Evolutionary conservation across 2,797 vertebrate species (phyloP).

Genomic region (Poecile montanus): DNA sequence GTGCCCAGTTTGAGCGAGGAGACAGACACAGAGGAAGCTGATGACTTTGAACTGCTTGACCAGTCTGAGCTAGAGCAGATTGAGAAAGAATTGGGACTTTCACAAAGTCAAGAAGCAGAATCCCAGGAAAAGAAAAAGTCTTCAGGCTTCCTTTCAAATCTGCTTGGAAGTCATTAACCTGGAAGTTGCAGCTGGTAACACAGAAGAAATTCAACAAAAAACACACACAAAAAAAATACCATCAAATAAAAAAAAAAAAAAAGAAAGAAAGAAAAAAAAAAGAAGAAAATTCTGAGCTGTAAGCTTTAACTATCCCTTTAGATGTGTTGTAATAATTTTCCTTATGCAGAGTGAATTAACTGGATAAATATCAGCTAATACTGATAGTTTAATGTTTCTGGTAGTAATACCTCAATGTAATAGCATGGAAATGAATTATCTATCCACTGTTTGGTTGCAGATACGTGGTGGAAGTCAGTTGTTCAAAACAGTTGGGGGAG

Average conservation of each 20-base stretch:
- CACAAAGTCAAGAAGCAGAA: conserved; percentile 71
- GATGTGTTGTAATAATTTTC: conserved; percentile 71
- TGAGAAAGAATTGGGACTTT: conserved; percentile 88
- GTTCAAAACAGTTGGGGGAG: conserved; percentile 35
- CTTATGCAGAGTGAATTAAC: conserved; percentile 73
- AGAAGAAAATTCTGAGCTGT: conserved; percentile 69
- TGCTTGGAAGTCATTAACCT: conserved; percentile 89
- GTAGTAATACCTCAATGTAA: conserved; percentile 76
- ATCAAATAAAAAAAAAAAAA: conserved; percentile 60
- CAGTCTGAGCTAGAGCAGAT: conserved; percentile 97
- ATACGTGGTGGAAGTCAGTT: conserved; percentile 52
- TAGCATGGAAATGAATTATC: conserved; percentile 79
- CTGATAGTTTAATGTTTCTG: conserved; percentile 74
- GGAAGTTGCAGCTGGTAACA: conserved; percentile 32
- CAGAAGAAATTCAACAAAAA: conserved; percentile 67
- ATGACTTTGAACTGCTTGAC: conserved; percentile 98
- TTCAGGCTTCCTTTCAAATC: conserved; percentile 91
- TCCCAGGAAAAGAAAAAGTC: conserved; percentile 75
- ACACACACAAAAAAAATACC: conserved; percentile 13
- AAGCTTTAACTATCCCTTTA: conserved; percentile 80
- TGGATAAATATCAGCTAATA: conserved; percentile 72
- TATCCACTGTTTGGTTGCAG: conserved; percentile 62
- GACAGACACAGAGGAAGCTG: conserved; percentile 90
- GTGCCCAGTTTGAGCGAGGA: conserved; percentile 81
- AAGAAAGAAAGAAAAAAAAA: conserved; percentile 9